Percentiles rank a stretch among this genome's conserved stretches.
Evolutionary conservation across 2,888 invertebrate species (phyloP).

Genomic region (Melikaiella ostensackeni): DNA sequence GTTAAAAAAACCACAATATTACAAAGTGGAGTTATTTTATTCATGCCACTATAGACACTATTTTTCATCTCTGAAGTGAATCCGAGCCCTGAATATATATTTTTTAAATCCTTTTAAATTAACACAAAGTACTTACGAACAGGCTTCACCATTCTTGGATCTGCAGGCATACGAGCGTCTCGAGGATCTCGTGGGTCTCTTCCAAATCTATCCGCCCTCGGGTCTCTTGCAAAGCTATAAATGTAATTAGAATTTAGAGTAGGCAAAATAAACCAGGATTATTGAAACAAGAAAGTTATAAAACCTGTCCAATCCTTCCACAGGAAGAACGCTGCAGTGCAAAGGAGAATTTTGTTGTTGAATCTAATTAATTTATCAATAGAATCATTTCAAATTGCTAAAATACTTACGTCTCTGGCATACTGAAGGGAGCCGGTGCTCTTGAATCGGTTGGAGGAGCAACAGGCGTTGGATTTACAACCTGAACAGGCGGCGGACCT

Average conservation of each 20-base stretch:
- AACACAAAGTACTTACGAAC: constrained; percentile 70
- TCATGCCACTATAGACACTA: neutral
- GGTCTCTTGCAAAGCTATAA: constrained; percentile 70
- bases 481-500: constrained; percentile 76
- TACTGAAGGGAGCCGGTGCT: constrained; percentile 67
- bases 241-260: constrained; percentile 30
- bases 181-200: constrained; percentile 73
- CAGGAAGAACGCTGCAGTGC: constrained; percentile 71
- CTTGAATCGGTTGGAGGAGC: constrained; percentile 61
- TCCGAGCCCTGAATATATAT: neutral
- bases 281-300: constrained; percentile 49
- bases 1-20: too few relatives aligned
- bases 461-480: constrained; percentile 58
- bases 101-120: neutral
- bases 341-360: constrained; percentile 44
- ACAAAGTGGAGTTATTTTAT: too few relatives aligned
- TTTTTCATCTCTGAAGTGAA: too few relatives aligned
- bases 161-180: constrained; percentile 82
- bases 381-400: neutral
- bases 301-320: constrained; percentile 75
- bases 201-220: constrained; percentile 72
- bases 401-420: constrained; percentile 69
- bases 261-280: constrained; percentile 10
- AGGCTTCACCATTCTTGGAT: constrained; percentile 83
- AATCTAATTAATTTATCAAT: neutral